These are phyloP conservation scores for Caradrina clavipalpis DNA, from an alignment of 2,888 invertebrate genomes.

Conservation along the genomic window DNA sequence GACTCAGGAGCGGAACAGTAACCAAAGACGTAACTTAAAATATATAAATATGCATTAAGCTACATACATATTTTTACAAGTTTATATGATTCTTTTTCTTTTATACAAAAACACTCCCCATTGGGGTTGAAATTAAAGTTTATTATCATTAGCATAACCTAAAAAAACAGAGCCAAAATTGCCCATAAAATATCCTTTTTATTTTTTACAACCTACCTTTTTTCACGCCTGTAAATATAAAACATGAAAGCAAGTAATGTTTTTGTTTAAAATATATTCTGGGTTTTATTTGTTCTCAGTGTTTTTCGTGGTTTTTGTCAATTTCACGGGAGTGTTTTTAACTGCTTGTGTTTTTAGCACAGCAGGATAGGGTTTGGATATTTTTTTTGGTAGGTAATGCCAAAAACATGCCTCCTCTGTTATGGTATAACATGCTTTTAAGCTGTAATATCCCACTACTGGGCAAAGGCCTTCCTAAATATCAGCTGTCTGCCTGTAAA, in stretches of 20 bases:
- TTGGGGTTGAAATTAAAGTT: slow-evolving; percentile 61
- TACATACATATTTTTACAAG: background rate
- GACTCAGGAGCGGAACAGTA: too few relatives aligned
- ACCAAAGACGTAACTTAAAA: too few relatives aligned
- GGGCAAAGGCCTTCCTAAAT: too few relatives aligned
- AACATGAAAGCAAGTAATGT: slow-evolving; percentile 34
- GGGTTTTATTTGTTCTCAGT: background rate
- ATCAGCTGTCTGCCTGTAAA: too few relatives aligned
- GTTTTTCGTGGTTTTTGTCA: background rate
- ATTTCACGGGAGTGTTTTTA: background rate
- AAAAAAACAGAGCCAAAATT: slow-evolving; percentile 47
- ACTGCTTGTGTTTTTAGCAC: background rate
- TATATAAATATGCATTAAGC: background rate
- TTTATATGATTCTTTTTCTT: background rate
- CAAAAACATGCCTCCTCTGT: too few relatives aligned
- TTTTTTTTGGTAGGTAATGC: too few relatives aligned
- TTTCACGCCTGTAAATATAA: slow-evolving; percentile 48
- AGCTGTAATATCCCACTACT: too few relatives aligned
- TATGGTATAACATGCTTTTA: too few relatives aligned
- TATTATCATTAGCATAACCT: slow-evolving; percentile 58
- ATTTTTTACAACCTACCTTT: slow-evolving; percentile 48
- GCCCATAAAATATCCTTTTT: slow-evolving; percentile 53
- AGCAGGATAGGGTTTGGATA: too few relatives aligned
- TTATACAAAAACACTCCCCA: slow-evolving; percentile 41
- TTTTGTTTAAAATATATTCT: slow-evolving; percentile 19